Evolutionary conservation across 1,140 invertebrate genomes (phyloP).

Genomic region (Parapsyche elsis): DNA sequence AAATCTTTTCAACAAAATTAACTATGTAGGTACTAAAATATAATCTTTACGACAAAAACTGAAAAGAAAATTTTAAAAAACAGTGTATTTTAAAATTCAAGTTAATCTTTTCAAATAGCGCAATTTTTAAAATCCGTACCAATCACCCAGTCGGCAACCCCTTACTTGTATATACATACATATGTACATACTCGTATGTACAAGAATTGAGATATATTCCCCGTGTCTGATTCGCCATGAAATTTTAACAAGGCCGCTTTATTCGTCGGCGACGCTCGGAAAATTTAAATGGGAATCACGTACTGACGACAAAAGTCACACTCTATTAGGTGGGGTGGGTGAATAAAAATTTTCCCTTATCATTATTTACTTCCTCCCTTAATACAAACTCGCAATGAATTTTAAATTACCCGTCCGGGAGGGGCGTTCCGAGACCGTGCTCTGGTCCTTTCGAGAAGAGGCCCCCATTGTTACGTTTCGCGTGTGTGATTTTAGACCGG

Average conservation of each 20-base stretch:
- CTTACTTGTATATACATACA: too few species aligned
- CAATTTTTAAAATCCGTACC: too few species aligned
- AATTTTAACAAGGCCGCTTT: constrained; percentile 30
- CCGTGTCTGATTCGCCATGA: constrained; percentile 20
- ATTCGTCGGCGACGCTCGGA: neutral
- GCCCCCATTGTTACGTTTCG: neutral
- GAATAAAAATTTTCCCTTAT: constrained; percentile 39
- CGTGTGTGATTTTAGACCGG: too few species aligned
- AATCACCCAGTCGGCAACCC: too few species aligned
- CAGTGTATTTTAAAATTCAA: too few species aligned
- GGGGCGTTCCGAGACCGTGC: neutral
- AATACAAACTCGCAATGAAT: constrained; percentile 40
- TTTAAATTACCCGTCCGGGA: constrained; percentile 35
- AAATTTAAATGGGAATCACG: constrained; percentile 29
- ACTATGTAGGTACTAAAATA: too few species aligned
- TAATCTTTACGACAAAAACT: too few species aligned
- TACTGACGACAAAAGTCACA: constrained; percentile 38
- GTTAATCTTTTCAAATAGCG: too few species aligned
- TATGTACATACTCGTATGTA: neutral
- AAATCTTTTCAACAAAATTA: too few species aligned
- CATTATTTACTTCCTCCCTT: constrained; percentile 42
- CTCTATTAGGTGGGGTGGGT: constrained; percentile 12
- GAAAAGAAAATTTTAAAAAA: too few species aligned
- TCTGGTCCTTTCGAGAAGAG: neutral
- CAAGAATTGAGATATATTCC: neutral